Base-by-base conservation (phyloP, 2,113 vertebrate species). In the Ardeotis arabs region DNA sequence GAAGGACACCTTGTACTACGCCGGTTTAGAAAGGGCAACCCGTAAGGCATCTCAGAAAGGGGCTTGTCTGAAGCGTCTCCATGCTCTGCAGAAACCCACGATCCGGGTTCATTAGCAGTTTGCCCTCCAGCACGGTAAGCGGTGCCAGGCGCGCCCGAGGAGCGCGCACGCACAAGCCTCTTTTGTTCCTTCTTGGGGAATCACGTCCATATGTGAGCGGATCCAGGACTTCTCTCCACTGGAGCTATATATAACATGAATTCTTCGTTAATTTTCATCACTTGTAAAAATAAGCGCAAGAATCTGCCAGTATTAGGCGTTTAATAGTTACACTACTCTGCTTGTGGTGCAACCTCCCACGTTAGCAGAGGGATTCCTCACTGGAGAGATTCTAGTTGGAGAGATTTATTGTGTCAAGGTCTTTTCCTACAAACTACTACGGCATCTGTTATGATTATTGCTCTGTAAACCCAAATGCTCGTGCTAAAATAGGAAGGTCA, bases 341-440 rank as follows among this genome's bases (percentile, higher is more conserved):
- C 68, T 45, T 13, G 35, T 39, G 56, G 18, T 44, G 33, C 31
- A 52, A 20, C 62, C 41, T 60, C 28, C 25, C 25, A 3, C 0
- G 9, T 56, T 15, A 68, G 45, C 14, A 31, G 0, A 58, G 33
- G 35, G 56, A 91, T 52, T 84, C 74, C 62, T 39, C 19, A 9
- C 33, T 25, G 41, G 37, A 68, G 44, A 75, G 29, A 56, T 39
- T 83, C 73, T 19, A 25, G 15, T 4, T 60, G 56, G 33, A 91
- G 76, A 92, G 87, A 94, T 91, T 91, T 87, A 89, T 14, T 84
- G 56, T 64, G 69, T 49, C 81, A 82, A 92, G 90, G 85, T 66
- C 76, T 72, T 89, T 44, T 37, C 72, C 35, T 56, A 63, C 58
- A 49, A 84, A 74, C 47, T 6, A 49, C 53, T 72, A 62, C 84